phyloP scores from a whole-genome alignment of 2,113 vertebrate genomes.

The Hemiprocne comata region DNA sequence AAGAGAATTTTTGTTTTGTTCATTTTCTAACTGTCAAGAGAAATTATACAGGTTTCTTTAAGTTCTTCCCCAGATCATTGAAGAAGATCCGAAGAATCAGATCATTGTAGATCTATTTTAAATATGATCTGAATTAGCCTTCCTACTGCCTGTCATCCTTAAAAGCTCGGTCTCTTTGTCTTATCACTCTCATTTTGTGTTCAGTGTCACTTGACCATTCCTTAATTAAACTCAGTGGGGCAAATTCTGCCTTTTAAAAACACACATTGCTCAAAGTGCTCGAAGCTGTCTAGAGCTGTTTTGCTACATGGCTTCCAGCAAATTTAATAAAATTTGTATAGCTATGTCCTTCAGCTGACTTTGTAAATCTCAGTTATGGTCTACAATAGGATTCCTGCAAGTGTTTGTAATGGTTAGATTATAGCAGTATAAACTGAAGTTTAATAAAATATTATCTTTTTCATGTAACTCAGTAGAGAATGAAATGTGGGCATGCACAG shows the following conservation, averaged over 20 bases:
- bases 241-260: neutral
- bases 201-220: neutral
- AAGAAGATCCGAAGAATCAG: neutral
- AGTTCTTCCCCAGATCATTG: neutral
- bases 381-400: neutral
- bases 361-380: neutral
- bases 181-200: neutral
- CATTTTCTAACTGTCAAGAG: neutral
- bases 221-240: neutral
- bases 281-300: neutral
- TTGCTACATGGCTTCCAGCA: neutral
- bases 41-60: neutral
- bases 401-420: neutral
- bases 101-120: neutral
- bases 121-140: neutral
- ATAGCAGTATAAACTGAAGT: neutral
- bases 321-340: neutral
- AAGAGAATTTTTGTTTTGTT: neutral
- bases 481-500: rapidly evolving
- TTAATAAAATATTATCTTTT: neutral
- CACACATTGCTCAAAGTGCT: neutral
- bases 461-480: neutral
- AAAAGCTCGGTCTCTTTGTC: neutral
- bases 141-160: neutral
- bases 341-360: neutral